Percentiles rank a stretch among this genome's conserved stretches.
Evolutionary conservation across 2,888 invertebrate species (phyloP).

Genomic region (Leptopilina myrica): DNA sequence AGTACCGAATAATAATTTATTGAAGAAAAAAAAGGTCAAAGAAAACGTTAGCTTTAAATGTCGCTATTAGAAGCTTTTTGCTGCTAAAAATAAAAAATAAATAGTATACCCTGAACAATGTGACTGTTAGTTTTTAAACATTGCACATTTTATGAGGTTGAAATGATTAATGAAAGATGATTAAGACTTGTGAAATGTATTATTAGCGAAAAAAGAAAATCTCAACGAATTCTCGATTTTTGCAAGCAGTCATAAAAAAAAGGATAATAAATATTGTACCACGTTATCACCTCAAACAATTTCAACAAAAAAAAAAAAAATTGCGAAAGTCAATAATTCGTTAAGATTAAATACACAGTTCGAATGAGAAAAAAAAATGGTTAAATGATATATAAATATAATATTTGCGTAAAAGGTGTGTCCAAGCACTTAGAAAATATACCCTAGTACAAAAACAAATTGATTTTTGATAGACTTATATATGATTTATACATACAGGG

Average conservation of each 20-base stretch:
- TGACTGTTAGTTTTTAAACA: conserved; percentile 28
- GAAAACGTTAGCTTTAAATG: conserved; percentile 48
- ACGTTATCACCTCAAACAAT: neutral
- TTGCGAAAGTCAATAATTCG: neutral
- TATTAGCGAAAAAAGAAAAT: neutral
- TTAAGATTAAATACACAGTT: neutral
- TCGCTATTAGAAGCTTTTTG: conserved; percentile 48
- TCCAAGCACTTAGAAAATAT: conserved; percentile 55
- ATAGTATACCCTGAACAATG: conserved; percentile 22
- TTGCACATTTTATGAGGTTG: conserved; percentile 27
- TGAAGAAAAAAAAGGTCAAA: conserved; percentile 15
- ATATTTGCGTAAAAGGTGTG: conserved; percentile 40
- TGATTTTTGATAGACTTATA: conserved; percentile 67
- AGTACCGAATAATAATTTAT: conserved; percentile 30
- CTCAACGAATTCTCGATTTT: conserved; percentile 7
- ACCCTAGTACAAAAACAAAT: conserved; percentile 65
- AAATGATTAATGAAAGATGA: neutral
- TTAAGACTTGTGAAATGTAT: conserved; percentile 4
- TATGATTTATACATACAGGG: conserved; percentile 63
- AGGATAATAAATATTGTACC: neutral
- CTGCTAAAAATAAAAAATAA: neutral
- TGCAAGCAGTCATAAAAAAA: neutral
- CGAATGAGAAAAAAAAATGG: neutral
- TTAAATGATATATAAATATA: neutral
- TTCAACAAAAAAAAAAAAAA: neutral